Base-by-base conservation (phyloP, 2,888 invertebrate genomes). In the Rhingia rostrata region DNA sequence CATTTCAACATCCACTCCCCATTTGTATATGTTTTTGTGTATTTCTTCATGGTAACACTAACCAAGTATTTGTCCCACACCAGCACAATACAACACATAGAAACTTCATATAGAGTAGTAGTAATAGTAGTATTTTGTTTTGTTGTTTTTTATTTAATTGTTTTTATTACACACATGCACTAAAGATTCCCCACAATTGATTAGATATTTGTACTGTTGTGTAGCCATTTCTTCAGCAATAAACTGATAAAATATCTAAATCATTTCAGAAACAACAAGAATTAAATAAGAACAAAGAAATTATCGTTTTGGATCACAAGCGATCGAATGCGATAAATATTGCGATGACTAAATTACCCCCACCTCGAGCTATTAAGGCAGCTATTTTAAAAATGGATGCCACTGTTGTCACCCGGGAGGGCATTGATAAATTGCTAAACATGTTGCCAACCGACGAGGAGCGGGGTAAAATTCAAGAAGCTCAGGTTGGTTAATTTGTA, bases 341-440 rank as follows among this genome's bases (percentile, higher is more conserved):
- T 88, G 99, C 99, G 12, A 97, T 99, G 96, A 99, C 99, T 30
- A 99, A 99, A 91, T 93, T 99, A 86, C 99, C 99, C 2, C 99
- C 99, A 0, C 97, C 99, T 0, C 94, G 98, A 86, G 97, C 99
- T 6, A 99, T 99, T 86, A 99, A 99, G 91, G 97, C 98, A n/a
- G 99, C 99, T 33, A 98, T 98, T 86, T 93, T 99, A 91, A 99
- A 99, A 92, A 99, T 99, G 98, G 99, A 99, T 91, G 97, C 97
- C 1, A 97, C 98, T 0, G 98, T 99, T 56, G 97, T 99, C 92
- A 99, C 98, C 88, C 94, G 98, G 88, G 99, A 99, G 92, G 98
- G 98, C 33, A 98, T 99, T 87, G 99, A 99, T 93, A 99, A 99
- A 94, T 93, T 99, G 69, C 92, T 99, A 78, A 97, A 96, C 9